A percentile compares a stretch with the other conserved stretches of the same genome.
Evolutionary conservation across 1,140 invertebrate genomes (phyloP).

Genomic region (Leptopilina clavipes): DNA sequence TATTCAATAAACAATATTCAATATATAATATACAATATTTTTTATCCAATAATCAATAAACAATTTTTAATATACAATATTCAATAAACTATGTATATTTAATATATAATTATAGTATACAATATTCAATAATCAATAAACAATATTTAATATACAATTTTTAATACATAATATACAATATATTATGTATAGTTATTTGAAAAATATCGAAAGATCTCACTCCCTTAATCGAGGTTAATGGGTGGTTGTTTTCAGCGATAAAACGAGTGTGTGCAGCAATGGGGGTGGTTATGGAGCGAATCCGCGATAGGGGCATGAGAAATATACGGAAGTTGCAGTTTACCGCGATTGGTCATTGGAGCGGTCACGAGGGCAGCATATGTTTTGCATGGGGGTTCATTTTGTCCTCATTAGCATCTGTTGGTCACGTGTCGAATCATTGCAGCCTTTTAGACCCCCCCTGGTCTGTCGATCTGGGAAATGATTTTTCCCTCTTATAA

Average conservation of each 20-base stretch:
- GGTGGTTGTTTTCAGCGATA: constrained; percentile 41
- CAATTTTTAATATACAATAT: too few species aligned
- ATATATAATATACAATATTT: too few species aligned
- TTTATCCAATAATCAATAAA: too few species aligned
- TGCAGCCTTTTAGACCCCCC: background rate
- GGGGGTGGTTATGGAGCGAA: constrained; percentile 46
- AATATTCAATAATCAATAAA: too few species aligned
- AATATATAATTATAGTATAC: too few species aligned
- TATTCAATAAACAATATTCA: background rate
- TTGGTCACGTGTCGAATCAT: constrained; percentile 24
- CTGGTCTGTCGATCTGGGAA: background rate
- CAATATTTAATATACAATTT: too few species aligned
- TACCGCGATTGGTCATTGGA: constrained; percentile 39
- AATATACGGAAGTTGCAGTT: constrained; percentile 47
- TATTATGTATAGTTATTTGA: too few species aligned
- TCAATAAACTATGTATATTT: too few species aligned
- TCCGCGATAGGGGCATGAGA: constrained; percentile 52
- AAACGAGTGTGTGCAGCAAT: constrained; percentile 47
- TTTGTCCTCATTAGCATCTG: constrained; percentile 52
- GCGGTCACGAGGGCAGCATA: constrained; percentile 46
- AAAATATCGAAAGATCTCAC: background rate
- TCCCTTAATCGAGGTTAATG: constrained; percentile 22
- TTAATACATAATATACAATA: too few species aligned
- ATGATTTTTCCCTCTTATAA: constrained; percentile 17
- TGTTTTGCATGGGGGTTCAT: constrained; percentile 56